Conservation (phyloP, 2,888 invertebrate genomes). For the Drosophila maculinotata region DNA sequence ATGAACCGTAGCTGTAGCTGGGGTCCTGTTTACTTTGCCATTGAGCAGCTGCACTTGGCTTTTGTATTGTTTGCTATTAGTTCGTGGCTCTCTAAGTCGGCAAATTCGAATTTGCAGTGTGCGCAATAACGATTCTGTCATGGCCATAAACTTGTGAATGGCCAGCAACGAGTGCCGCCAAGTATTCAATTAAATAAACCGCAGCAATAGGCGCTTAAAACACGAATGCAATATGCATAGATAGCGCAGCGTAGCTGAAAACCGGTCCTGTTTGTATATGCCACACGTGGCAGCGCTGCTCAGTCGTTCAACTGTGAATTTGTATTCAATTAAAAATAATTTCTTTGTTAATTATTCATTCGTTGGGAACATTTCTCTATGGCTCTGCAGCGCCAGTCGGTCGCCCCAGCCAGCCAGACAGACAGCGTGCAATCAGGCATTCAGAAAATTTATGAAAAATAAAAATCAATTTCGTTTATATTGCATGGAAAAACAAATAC, state of each 20-base stretch:
- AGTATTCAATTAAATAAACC: constrained; percentile 62
- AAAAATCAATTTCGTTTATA: constrained; percentile 58
- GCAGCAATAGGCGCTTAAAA: constrained; percentile 33
- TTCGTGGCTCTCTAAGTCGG: constrained; percentile 53
- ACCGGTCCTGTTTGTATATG: constrained; percentile 8
- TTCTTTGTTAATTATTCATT: constrained; percentile 81
- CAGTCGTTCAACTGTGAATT: constrained; percentile 76
- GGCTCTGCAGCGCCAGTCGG: constrained; percentile 22
- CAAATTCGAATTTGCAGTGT: constrained; percentile 54
- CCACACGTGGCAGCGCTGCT: constrained; percentile 11
- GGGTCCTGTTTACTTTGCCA: constrained; percentile 52
- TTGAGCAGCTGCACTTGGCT: constrained; percentile 77
- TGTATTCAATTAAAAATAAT: constrained; percentile 82
- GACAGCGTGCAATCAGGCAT: constrained; percentile 50
- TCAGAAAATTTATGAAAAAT: constrained; percentile 69
- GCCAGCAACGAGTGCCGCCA: constrained; percentile 20
- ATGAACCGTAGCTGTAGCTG: constrained; percentile 18
- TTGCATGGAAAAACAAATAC: constrained; percentile 18
- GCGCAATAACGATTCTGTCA: constrained; percentile 49
- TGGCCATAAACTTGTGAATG: constrained; percentile 38
- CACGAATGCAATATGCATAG: constrained; percentile 20
- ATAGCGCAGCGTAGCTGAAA: no score
- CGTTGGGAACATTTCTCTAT: constrained; percentile 48
- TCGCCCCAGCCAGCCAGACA: constrained; percentile 25
- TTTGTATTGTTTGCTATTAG: constrained; percentile 65